Conservation (phyloP, 2,797 vertebrate species). For the Eospalax fontanierii region DNA sequence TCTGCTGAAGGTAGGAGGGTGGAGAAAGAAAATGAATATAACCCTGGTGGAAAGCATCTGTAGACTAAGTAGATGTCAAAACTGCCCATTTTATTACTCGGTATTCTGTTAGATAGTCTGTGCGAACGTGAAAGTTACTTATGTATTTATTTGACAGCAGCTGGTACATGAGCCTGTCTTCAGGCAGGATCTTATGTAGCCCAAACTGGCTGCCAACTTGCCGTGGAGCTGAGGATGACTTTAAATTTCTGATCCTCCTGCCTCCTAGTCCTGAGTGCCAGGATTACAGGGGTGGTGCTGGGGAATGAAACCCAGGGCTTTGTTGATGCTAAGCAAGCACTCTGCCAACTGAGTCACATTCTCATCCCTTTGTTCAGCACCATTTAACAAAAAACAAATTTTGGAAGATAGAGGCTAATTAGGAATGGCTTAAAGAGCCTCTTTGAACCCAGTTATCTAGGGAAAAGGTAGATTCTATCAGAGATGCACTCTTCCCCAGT, state of each 20-base stretch:
- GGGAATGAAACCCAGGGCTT: neutral
- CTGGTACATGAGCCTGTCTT: neutral
- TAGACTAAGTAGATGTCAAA: neutral
- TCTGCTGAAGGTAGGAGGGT: neutral
- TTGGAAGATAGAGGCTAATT: neutral
- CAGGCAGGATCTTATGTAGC: neutral
- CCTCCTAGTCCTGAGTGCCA: neutral
- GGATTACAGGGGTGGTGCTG: neutral
- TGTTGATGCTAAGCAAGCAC: neutral
- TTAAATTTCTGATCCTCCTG: neutral
- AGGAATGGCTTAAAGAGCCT: neutral
- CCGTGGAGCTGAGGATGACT: neutral
- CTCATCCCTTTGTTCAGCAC: neutral
- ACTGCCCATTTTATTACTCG: neutral
- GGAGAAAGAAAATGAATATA: neutral
- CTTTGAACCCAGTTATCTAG: neutral
- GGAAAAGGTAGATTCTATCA: neutral
- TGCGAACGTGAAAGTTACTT: neutral
- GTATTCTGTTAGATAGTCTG: neutral
- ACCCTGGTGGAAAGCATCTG: neutral
- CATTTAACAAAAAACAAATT: neutral
- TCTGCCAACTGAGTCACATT: neutral
- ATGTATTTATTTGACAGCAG: neutral
- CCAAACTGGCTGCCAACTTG: neutral
- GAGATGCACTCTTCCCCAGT: neutral